phyloP scores from a whole-genome alignment of 2,113 vertebrate species.

The Illadopsis cleaveri region DNA sequence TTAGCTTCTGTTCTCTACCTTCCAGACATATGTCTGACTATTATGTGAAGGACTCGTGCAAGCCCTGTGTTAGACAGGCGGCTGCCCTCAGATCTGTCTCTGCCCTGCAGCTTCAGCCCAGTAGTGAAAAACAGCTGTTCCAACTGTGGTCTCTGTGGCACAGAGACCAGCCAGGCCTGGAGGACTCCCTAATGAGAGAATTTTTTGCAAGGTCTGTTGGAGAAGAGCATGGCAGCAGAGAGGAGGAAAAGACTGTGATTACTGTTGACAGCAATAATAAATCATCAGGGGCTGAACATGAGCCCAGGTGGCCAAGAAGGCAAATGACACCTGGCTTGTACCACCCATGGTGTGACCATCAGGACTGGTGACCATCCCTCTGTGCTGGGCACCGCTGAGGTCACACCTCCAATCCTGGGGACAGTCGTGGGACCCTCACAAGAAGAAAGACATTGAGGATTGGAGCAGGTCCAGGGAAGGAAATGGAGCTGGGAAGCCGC shows the following conservation, averaged over 20 bases:
- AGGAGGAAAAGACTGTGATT: not conserved
- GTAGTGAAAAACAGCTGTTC: not conserved
- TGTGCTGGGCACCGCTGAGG: not conserved
- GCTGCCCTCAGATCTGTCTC: not conserved
- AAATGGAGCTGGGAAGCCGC: not conserved
- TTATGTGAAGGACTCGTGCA: not conserved
- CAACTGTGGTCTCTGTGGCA: not conserved
- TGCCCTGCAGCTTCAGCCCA: not conserved
- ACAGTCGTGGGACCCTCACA: not conserved
- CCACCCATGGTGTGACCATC: not conserved
- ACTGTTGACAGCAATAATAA: not conserved
- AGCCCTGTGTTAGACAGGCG: not conserved
- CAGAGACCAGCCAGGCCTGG: not conserved
- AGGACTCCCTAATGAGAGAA: not conserved
- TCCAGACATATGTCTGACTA: fast-evolving
- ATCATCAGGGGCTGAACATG: not conserved
- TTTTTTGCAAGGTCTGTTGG: not conserved
- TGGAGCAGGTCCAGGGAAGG: not conserved
- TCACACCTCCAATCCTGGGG: not conserved
- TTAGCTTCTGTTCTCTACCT: not conserved
- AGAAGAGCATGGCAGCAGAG: not conserved
- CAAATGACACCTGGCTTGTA: not conserved
- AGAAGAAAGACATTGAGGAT: not conserved
- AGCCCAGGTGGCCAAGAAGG: not conserved
- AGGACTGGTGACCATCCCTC: not conserved